Evolutionary conservation across 2,888 invertebrate genomes (phyloP), one percentile per base, ranked within the genome.

Genomic region (Gymnosoma rotundatum): DNA sequence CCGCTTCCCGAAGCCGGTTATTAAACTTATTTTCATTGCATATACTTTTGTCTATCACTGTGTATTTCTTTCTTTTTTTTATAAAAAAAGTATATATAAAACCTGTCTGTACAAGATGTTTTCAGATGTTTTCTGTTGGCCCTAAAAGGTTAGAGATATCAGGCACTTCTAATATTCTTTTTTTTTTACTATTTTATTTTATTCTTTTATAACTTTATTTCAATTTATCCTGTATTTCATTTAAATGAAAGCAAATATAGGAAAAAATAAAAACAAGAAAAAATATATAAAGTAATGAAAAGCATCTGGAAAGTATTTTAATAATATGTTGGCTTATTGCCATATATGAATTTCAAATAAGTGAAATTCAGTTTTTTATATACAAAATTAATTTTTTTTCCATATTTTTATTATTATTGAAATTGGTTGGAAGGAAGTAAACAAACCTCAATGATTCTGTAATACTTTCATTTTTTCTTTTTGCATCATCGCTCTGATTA

Each of bases 291-390:
- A 25, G 63, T 63, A 36, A 63, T 78, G 70, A 64, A 54, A 56
- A 64, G 48, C 78, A 78, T 78, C 63, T 78, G 63, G 63, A 38
- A 64, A 52, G 56, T 48, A 70, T 70, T 63, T 75, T 64, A 78
- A 70, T 78, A 78, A 63, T 18, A 78, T 54, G 18, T 78, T 78
- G 78, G 78, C 78, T 78, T 70, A 63, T 63, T 78, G 78, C 78
- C 78, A 78, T 64, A n/a, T 18, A 78, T 78, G 78, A 63, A 61
- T 78, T 69, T 69, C 3, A 63, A 70, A 61, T 70, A 45, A 69
- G 32, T 18, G 12, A 45, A 45, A 9, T 32, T 38, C 38, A 38
- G 10, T 38, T 38, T 60, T 16, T 38, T 21, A 4, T 21, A 60
- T n/a, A 21, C 6, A 8, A 18, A 58, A 58, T 36, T 14, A 54